Base-by-base conservation (phyloP, 37 sponge, comb jelly and placozoan species). In the Bolinopsis microptera region DNA sequence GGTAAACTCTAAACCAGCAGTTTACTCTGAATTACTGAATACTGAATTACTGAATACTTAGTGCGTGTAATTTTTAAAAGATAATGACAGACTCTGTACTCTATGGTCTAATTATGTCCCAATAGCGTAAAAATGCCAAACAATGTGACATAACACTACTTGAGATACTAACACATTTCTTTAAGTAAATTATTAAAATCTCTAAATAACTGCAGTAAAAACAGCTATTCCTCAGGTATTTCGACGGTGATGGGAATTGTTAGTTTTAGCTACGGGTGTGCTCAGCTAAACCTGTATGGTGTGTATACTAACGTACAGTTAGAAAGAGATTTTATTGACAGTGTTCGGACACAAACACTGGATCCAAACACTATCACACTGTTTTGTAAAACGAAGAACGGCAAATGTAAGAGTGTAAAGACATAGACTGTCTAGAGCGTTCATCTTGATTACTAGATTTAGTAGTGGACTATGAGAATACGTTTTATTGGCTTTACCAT, bases 211-310 rank as follows among this genome's bases (percentile, higher is more conserved):
- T n/a, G n/a, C n/a, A n/a, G n/a, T n/a, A n/a, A n/a, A n/a, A n/a
- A n/a, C n/a, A n/a, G n/a, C n/a, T n/a, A 48, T 48, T 48, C 61
- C 13, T 18, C 61, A 48, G 61, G 61, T 18, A 16, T 77, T 1
- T 34, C 80, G 3, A 77, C 80, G 13, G 36, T 32, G 21, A 36
- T 77, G 80, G 80, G 80, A 16, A 36, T 77, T 2, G 80, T 35
- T 21, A 77, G 80, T 35, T 77, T 77, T 34, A 77, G 35, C 37
- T 77, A 77, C 37, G 80, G 80, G 21, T 77, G 80, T 77, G 80
- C 80, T 0, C 35, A 34, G 21, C 35, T 36, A 9, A 36, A 36
- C 1, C 80, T 28, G 18, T 77, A 36, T 34, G 33, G 80, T 77
- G 80, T 77, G 33, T 77, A 77, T 35, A 16, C 80, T 16, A 36